Conservation (phyloP, 2,888 invertebrate species). For the Desoria tigrina region DNA sequence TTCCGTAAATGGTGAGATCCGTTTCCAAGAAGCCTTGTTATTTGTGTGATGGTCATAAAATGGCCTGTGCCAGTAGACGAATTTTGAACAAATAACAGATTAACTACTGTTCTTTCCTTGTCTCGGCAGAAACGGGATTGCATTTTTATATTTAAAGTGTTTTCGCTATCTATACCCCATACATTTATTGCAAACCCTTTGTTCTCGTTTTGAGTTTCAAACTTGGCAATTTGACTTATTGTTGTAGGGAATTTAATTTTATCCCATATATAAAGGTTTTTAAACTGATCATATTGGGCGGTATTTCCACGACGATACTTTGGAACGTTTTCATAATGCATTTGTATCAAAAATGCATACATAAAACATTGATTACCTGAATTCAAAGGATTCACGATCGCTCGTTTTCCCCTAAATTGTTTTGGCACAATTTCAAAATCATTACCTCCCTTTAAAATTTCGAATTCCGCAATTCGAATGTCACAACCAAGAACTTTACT, state of each 20-base stretch:
- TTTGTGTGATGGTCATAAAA: neutral
- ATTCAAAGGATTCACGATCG: neutral
- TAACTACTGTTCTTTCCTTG: neutral
- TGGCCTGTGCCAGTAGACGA: no score
- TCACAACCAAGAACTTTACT: neutral
- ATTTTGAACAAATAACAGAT: neutral
- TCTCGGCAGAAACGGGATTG: neutral
- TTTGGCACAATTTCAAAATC: neutral
- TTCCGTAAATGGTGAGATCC: neutral
- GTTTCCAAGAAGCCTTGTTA: neutral
- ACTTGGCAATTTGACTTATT: neutral
- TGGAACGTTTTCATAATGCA: neutral
- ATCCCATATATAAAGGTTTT: neutral
- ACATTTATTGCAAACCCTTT: neutral
- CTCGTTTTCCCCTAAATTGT: neutral
- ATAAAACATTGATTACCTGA: slow-evolving; percentile 5
- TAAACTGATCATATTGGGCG: neutral
- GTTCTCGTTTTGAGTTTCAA: neutral
- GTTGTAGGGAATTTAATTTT: neutral
- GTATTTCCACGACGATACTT: neutral
- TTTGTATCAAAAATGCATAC: neutral
- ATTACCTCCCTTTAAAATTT: neutral
- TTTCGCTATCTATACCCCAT: neutral
- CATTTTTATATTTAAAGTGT: neutral
- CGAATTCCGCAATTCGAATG: slow-evolving; percentile 1